These are phyloP conservation scores for Coptotermes formosanus DNA, from an alignment of 1,140 invertebrate genomes.

Conservation along the genomic window DNA sequence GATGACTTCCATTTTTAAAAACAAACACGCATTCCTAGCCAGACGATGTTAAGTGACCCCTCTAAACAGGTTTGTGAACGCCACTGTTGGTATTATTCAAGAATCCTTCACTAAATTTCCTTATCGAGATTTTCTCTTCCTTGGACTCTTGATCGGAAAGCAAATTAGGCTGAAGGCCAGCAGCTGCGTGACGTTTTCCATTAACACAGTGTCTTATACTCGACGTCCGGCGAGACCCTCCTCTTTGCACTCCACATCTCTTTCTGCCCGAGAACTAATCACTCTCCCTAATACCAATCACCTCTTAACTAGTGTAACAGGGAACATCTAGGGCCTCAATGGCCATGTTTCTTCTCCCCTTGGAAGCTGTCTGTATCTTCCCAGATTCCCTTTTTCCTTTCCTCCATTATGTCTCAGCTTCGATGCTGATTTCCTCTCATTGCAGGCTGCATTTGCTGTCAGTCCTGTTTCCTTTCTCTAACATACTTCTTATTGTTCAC, in stretches of 20 bases:
- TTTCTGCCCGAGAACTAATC: not conserved
- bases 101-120: not conserved
- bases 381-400: not conserved
- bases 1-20: too few species aligned
- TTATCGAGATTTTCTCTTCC: not conserved
- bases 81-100: not conserved
- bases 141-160: not conserved
- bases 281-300: not conserved
- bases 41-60: too few species aligned
- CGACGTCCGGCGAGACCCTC: not conserved
- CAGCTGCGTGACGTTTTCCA: not conserved
- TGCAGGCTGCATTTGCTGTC: not conserved
- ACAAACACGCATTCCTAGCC: too few species aligned
- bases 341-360: not conserved
- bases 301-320: not conserved
- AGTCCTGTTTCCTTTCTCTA: not conserved
- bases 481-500: not conserved
- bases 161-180: not conserved
- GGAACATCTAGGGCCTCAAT: not conserved
- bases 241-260: not conserved
- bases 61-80: too few species aligned
- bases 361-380: not conserved
- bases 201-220: slow-evolving; percentile 2
- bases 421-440: not conserved
- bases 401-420: not conserved